Conservation (phyloP, 2,888 invertebrate genomes). For the Ectropis crepuscularia region DNA sequence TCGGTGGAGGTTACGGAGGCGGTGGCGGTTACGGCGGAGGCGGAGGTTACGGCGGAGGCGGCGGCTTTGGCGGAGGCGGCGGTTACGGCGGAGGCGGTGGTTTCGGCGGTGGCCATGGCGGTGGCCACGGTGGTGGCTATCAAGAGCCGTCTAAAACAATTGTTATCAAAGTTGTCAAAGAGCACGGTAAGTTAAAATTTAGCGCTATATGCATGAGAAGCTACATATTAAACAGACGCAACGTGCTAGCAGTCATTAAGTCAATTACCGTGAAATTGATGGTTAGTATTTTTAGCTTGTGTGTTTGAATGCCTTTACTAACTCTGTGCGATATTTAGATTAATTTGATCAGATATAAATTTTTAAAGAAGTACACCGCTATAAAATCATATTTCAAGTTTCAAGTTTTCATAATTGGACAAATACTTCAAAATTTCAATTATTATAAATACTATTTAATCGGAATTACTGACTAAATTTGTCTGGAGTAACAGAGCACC, state of each 20-base stretch:
- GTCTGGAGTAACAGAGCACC: too few species aligned
- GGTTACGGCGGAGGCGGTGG: slow-evolving; percentile 45
- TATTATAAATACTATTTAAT: too few species aligned
- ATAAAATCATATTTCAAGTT: too few species aligned
- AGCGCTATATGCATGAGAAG: not conserved
- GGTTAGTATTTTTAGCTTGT: not conserved
- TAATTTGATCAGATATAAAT: too few species aligned
- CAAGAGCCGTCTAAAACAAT: slow-evolving; percentile 59
- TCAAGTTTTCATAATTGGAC: too few species aligned
- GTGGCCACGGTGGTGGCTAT: slow-evolving; percentile 46
- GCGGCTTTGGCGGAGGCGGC: slow-evolving; percentile 18
- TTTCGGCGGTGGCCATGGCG: slow-evolving; percentile 19
- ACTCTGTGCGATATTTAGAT: too few species aligned
- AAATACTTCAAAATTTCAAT: too few species aligned
- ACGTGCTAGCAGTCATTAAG: not conserved
- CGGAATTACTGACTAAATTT: too few species aligned
- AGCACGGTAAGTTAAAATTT: slow-evolving; percentile 44
- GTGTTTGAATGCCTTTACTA: not conserved
- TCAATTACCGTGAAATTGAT: slow-evolving; percentile 2
- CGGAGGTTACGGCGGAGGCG: slow-evolving; percentile 38
- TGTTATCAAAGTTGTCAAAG: slow-evolving; percentile 61
- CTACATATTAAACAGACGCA: not conserved
- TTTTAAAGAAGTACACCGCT: too few species aligned
- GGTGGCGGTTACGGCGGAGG: slow-evolving; percentile 48
- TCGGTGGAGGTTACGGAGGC: slow-evolving; percentile 44